These are phyloP conservation scores for Choloepus hoffmanni DNA, from an alignment of 2,113 vertebrate species.

Conservation along the genomic window DNA sequence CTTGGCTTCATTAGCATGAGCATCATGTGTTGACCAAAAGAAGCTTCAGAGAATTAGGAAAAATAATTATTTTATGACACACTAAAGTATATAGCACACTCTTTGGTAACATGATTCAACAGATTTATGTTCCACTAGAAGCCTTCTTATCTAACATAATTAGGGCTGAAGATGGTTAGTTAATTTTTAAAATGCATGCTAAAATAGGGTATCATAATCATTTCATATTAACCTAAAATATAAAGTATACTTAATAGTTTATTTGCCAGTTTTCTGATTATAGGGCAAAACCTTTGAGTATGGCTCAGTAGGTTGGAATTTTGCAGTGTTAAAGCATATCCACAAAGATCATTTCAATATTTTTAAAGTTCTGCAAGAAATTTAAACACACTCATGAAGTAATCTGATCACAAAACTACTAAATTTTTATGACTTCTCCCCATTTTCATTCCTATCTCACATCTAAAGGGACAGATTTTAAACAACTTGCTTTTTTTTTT, in stretches of 20 bases:
- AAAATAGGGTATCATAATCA: not conserved
- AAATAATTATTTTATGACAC: conserved; percentile 18
- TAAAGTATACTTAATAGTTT: conserved; percentile 1
- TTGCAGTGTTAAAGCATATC: not conserved
- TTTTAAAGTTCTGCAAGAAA: conserved; percentile 28
- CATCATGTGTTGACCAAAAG: not conserved
- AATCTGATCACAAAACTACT: not conserved
- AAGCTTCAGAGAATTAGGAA: conserved; percentile 5
- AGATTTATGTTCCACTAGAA: not conserved
- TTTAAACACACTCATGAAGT: not conserved
- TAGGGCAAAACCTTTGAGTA: not conserved
- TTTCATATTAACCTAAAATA: not conserved
- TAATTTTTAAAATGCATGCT: not conserved
- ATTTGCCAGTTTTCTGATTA: not conserved
- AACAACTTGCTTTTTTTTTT: too few species aligned
- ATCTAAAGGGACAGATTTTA: not conserved
- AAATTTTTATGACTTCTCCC: conserved; percentile 13
- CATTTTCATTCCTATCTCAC: not conserved
- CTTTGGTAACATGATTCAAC: conserved; percentile 13
- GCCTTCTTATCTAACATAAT: not conserved
- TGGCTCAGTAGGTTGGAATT: not conserved
- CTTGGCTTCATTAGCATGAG: not conserved
- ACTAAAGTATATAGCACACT: not conserved
- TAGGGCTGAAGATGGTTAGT: not conserved
- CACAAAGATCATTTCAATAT: not conserved